phyloP scores from a whole-genome alignment of 2,113 vertebrate species.

The Eublepharis macularius region DNA sequence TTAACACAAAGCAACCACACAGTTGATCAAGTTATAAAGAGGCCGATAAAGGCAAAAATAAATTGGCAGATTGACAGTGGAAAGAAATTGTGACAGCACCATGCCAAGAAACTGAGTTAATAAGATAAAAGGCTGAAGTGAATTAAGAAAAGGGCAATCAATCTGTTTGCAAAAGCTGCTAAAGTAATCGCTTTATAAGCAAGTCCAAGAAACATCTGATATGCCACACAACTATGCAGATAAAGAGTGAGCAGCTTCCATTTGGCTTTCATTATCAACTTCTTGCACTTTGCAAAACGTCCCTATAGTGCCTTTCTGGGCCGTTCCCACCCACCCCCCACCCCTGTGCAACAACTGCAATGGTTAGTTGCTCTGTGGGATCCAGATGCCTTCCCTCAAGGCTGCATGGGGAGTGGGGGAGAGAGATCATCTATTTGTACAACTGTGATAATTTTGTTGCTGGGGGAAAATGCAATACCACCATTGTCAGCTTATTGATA shows the following conservation, averaged over 20 bases:
- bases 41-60: background rate
- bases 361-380: background rate
- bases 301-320: background rate
- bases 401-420: background rate
- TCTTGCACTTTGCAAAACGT: background rate
- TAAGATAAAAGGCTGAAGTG: constrained; percentile 21
- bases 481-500: background rate
- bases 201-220: background rate
- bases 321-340: background rate
- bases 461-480: background rate
- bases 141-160: constrained; percentile 9
- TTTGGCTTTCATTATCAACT: background rate
- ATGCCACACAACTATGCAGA: background rate
- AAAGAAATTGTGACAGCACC: background rate
- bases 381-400: background rate
- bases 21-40: background rate
- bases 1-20: background rate
- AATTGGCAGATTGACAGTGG: background rate
- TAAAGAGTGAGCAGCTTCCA: background rate
- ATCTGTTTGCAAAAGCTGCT: constrained; percentile 1
- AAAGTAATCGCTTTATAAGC: constrained; percentile 7
- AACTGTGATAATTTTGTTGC: background rate
- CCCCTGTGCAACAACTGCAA: background rate
- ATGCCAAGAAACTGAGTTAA: constrained; percentile 3
- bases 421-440: background rate